phyloP scores from a whole-genome alignment of 53 echinoderm and acorn worm genomes.

The Temnopleurus reevesii region DNA sequence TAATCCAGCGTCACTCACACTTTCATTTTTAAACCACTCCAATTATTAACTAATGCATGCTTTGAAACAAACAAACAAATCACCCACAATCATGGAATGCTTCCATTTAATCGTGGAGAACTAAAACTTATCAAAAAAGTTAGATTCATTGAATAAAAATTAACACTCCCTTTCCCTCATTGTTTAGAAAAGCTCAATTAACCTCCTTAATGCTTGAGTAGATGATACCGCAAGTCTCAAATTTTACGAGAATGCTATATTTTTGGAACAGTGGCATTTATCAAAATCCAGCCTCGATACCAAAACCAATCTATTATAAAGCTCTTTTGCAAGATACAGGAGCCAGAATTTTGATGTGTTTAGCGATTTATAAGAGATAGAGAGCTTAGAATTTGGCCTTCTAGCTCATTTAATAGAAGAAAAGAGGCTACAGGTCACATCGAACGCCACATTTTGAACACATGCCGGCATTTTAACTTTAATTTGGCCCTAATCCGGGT shows the following conservation, averaged over 20 bases:
- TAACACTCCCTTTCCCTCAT: background rate
- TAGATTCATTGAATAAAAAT: background rate
- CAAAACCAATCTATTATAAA: too few species aligned
- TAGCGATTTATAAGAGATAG: too few species aligned
- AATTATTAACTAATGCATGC: constrained; percentile 38
- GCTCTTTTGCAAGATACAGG: too few species aligned
- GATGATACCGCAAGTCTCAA: background rate
- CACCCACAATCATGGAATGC: background rate
- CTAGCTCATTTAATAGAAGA: too few species aligned
- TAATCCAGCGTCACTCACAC: constrained; percentile 41
- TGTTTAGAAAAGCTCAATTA: background rate
- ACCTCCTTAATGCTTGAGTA: background rate
- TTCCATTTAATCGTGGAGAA: background rate
- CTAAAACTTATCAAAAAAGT: background rate
- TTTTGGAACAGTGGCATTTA: background rate
- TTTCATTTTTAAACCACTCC: background rate
- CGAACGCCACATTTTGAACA: too few species aligned
- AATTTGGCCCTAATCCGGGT: background rate
- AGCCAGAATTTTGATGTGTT: too few species aligned
- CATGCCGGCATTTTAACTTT: too few species aligned
- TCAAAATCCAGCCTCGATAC: background rate
- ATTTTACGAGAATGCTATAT: background rate
- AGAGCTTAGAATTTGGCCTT: too few species aligned
- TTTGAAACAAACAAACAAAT: background rate
- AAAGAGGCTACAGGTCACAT: too few species aligned